A percentile compares a stretch with the other conserved stretches of the same genome.
Conservation (phyloP, 1,140 invertebrate genomes). For the Oppia nitens region DNA sequence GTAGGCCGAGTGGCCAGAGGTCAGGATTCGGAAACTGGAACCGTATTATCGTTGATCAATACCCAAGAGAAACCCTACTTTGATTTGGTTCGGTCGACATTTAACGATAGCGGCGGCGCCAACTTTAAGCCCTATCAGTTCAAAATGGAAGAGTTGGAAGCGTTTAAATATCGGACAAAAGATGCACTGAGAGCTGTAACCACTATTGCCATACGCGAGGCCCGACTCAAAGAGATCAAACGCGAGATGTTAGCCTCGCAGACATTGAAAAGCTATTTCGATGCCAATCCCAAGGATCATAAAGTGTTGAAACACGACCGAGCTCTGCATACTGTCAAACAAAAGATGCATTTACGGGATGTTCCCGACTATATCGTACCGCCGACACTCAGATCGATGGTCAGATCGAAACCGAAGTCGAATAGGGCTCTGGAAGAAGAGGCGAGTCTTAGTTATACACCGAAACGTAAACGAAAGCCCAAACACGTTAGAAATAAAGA, state of each 20-base stretch:
- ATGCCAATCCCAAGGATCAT: constrained; percentile 80
- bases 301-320: constrained; percentile 79
- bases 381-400: constrained; percentile 16
- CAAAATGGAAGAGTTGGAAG: constrained; percentile 83
- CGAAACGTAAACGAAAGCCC: neutral
- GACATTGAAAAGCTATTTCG: constrained; percentile 85
- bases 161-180: constrained; percentile 77
- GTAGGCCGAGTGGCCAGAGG: constrained; percentile 83
- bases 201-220: constrained; percentile 73
- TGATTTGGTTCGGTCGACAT: constrained; percentile 46
- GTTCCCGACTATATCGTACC: constrained; percentile 76
- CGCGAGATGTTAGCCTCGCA: constrained; percentile 79
- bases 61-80: constrained; percentile 57
- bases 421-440: neutral
- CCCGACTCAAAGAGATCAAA: constrained; percentile 87
- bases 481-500: neutral
- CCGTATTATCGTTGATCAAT: constrained; percentile 80
- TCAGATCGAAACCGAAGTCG: neutral
- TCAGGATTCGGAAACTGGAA: constrained; percentile 57
- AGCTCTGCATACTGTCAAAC: constrained; percentile 59
- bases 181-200: constrained; percentile 91
- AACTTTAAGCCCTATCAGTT: constrained; percentile 72
- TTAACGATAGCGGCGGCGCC: constrained; percentile 18
- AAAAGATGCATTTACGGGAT: constrained; percentile 68
- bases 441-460: neutral